A percentile compares a stretch with the other conserved stretches of the same genome.
Conservation (phyloP, 2,888 invertebrate genomes). For the Pollenia griseotomentosa region DNA sequence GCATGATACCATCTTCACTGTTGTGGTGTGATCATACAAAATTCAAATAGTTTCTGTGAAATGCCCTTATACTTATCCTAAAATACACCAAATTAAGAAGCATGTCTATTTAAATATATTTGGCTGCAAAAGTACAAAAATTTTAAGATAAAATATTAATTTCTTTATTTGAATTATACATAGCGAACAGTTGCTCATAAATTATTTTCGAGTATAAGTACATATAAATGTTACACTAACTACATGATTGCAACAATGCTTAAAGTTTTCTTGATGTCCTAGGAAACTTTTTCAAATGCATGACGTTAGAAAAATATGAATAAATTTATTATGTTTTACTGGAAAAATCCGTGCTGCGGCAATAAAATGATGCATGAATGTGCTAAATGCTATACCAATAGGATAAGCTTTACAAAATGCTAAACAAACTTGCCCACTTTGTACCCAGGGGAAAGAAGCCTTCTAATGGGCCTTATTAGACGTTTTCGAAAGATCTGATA, state of each 20-base stretch:
- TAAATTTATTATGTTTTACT: not conserved
- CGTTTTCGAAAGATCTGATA: too few species aligned
- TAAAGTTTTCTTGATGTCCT: not conserved
- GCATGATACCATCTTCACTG: too few species aligned
- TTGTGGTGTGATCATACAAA: not conserved
- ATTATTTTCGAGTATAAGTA: not conserved
- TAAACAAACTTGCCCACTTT: constrained; percentile 33
- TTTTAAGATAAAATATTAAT: constrained; percentile 6
- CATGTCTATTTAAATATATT: not conserved
- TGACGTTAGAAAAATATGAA: not conserved
- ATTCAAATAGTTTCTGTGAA: not conserved
- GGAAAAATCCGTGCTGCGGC: constrained; percentile 57
- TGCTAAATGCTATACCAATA: constrained; percentile 38
- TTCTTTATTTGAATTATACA: constrained; percentile 14
- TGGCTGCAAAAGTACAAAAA: not conserved
- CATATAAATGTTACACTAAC: not conserved
- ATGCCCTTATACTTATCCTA: too few species aligned
- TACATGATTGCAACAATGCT: not conserved
- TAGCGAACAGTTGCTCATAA: constrained; percentile 7
- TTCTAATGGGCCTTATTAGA: too few species aligned
- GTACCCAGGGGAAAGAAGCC: too few species aligned
- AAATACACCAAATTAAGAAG: too few species aligned
- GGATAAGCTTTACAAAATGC: constrained; percentile 44
- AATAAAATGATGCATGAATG: constrained; percentile 61
- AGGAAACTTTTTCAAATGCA: constrained; percentile 25